Base-by-base conservation (phyloP, 2,113 vertebrate species). In the Equus przewalskii region DNA sequence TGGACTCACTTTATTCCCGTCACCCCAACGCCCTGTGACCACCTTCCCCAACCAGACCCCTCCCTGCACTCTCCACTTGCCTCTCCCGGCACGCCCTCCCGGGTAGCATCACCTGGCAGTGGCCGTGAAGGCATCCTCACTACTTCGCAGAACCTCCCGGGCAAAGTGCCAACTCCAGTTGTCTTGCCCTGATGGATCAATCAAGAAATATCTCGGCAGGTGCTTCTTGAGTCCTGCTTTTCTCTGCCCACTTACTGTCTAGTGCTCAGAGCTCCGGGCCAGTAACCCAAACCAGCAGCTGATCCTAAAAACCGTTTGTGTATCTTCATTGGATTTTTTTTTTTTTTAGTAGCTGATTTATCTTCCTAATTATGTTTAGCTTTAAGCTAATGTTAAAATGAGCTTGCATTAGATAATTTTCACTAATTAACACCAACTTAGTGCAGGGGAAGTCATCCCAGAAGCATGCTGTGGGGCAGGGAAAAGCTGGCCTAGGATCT, bases 341-440 rank as follows among this genome's bases (percentile, higher is more conserved):
- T 96, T 95, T 96, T 92, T 95, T 92, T 58, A 94, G 83, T 81
- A 78, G 92, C 94, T 97, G 97, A 97, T 98, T 97, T 97, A 97
- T 98, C 98, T 98, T 95, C 90, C 65, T 98, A 98, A 98, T 98
- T 97, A 97, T 96, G 97, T 97, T 97, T 98, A 95, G 97, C 97
- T 98, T 98, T 97, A 98, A 98, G 97, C 98, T 97, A 98, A 98
- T 96, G 97, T 97, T 97, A 96, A 98, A 98, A 98, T 96, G 97
- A 98, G 97, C 95, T 98, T 97, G 90, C 95, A 96, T 97, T 96
- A 84, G 98, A 97, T 98, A 96, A 98, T 98, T 96, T 98, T 95
- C 96, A 97, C 98, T 97, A 98, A 98, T 98, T 98, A 98, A 95
- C 97, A 97, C 90, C 94, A 90, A 95, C 95, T 97, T 95, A 97